Evolutionary conservation across 2,113 vertebrate genomes (phyloP).

Genomic region (Tringa solitaria): DNA sequence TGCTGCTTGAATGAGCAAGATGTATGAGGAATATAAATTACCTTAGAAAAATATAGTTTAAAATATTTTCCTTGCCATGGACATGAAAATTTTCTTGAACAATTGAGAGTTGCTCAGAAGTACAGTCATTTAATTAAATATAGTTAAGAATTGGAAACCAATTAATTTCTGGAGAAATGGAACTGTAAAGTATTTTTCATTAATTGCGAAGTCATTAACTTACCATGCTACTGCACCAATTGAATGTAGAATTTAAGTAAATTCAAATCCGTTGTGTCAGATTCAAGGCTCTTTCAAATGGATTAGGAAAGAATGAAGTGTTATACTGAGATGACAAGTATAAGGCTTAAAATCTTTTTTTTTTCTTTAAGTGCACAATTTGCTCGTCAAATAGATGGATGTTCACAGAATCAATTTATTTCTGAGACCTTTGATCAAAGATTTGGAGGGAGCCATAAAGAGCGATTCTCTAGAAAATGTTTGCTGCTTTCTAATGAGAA

Average conservation of each 20-base stretch:
- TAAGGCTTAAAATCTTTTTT: neutral
- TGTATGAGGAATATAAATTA: neutral
- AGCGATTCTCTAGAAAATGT: neutral
- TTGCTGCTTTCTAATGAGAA: slow-evolving; percentile 34
- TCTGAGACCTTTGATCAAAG: slow-evolving; percentile 22
- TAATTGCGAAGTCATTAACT: slow-evolving; percentile 43
- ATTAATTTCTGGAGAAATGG: slow-evolving; percentile 21
- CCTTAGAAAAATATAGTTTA: neutral
- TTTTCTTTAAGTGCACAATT: slow-evolving; percentile 11
- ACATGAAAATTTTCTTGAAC: neutral
- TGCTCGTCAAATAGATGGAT: slow-evolving; percentile 37
- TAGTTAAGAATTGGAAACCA: neutral
- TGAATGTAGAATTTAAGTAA: slow-evolving; percentile 23
- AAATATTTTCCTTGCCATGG: neutral
- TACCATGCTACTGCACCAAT: neutral
- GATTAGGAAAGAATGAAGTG: slow-evolving; percentile 17
- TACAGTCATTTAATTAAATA: slow-evolving; percentile 40
- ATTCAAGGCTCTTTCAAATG: slow-evolving; percentile 11
- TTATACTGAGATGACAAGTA: slow-evolving; percentile 23
- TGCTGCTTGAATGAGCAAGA: neutral
- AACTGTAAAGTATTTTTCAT: neutral
- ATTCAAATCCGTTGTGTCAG: slow-evolving; percentile 17
- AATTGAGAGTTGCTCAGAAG: neutral
- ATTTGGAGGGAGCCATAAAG: neutral
- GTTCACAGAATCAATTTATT: slow-evolving; percentile 25